These are phyloP conservation scores for Archaeoteleia sp. DNA, from an alignment of 2,888 invertebrate genomes.

Conservation along the genomic window DNA sequence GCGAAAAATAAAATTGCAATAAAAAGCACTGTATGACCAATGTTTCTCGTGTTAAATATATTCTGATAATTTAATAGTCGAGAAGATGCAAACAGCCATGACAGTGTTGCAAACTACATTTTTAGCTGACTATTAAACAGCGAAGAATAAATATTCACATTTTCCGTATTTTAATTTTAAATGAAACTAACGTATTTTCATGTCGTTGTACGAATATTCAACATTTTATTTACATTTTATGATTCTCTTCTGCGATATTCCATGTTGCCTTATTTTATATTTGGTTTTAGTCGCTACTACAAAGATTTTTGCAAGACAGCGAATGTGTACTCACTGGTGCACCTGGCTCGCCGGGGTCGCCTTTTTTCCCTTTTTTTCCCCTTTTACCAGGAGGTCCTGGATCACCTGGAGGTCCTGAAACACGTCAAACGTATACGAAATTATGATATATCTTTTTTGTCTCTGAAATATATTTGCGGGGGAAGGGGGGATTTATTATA, in stretches of 20 bases:
- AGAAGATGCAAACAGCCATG: no score
- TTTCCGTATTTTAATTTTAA: constrained; percentile 38
- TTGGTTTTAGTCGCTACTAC: constrained; percentile 30
- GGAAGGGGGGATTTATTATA: no score
- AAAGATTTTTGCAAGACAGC: constrained; percentile 36
- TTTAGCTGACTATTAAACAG: constrained; percentile 23
- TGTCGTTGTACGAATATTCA: constrained; percentile 45
- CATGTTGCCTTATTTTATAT: constrained; percentile 35
- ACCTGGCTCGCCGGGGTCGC: constrained; percentile 86
- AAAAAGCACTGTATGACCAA: no score
- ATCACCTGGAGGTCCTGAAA: constrained; percentile 83
- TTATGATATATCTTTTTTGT: no score
- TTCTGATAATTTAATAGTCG: no score
- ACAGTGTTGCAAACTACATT: no score
- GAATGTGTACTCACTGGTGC: constrained; percentile 82
- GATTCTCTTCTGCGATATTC: constrained; percentile 30
- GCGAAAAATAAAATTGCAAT: no score
- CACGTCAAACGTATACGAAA: constrained; percentile 40
- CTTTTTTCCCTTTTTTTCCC: constrained; percentile 93
- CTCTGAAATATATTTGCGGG: no score
- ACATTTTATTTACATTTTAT: constrained; percentile 48
- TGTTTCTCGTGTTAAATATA: no score
- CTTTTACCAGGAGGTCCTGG: constrained; percentile 91
- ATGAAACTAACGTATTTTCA: constrained; percentile 32
- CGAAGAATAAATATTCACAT: constrained; percentile 41